These are phyloP conservation scores for Microcebus jonahi DNA, from an alignment of 2,113 vertebrate genomes.

Conservation along the genomic window DNA sequence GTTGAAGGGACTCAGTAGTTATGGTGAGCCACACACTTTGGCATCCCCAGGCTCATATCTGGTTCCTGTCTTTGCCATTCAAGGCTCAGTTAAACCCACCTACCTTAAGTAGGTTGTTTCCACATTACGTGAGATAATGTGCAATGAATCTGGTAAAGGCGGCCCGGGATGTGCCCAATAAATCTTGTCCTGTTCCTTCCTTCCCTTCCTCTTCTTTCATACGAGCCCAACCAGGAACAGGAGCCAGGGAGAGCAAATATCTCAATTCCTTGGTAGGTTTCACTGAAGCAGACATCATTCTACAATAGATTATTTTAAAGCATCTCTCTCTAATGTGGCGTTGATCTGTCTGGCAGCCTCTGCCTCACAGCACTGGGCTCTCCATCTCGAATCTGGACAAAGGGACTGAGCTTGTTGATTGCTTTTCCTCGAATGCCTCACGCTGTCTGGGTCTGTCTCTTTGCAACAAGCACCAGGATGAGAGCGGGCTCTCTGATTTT, in stretches of 20 bases:
- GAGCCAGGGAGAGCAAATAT: neutral
- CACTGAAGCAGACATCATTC: neutral
- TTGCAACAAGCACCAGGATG: neutral
- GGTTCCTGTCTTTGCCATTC: neutral
- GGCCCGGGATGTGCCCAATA: no score
- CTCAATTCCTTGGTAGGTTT: neutral
- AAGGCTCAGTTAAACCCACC: neutral
- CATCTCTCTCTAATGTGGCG: neutral
- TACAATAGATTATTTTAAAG: neutral
- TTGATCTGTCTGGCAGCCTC: neutral
- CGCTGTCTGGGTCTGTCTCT: neutral
- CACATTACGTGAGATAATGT: neutral
- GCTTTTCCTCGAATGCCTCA: neutral
- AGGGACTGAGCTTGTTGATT: accelerated
- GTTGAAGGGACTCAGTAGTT: neutral
- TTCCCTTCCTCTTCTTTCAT: neutral
- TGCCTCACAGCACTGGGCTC: neutral
- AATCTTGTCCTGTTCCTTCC: neutral
- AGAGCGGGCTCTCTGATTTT: neutral
- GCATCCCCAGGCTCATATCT: neutral
- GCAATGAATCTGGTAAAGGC: neutral
- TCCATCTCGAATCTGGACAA: neutral
- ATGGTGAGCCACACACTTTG: neutral
- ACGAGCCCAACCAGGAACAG: neutral
- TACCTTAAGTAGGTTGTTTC: accelerated